These are phyloP conservation scores for Corella eumyota DNA, from an alignment of 23 tunicate genomes.

Conservation along the genomic window DNA sequence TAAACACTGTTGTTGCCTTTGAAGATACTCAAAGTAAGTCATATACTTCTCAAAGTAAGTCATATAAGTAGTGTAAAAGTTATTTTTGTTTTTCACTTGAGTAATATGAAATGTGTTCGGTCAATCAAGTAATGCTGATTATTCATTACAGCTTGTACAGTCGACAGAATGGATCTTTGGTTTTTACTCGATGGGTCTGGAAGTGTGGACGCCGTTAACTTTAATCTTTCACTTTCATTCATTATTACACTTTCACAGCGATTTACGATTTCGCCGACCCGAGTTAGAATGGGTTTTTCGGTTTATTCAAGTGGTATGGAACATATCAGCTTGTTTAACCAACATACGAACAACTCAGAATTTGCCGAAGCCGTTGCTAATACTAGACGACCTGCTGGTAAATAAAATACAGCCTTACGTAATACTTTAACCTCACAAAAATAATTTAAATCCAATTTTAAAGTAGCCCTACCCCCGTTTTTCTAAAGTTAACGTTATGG, in stretches of 20 bases:
- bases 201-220: conserved; percentile 4
- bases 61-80: too few relatives aligned
- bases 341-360: conserved; percentile 10
- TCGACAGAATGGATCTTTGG: conserved; percentile 25
- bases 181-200: conserved; percentile 35
- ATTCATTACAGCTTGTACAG: conserved; percentile 9
- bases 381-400: conserved; percentile 24
- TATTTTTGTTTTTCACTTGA: too few relatives aligned
- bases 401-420: neutral
- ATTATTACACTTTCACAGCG: conserved; percentile 7
- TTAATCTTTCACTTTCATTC: conserved; percentile 1
- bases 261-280: conserved; percentile 11
- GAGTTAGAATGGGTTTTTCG: conserved; percentile 25
- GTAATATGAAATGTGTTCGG: too few relatives aligned
- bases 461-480: too few relatives aligned
- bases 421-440: too few relatives aligned
- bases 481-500: too few relatives aligned
- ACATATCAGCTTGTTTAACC: conserved; percentile 6
- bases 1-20: conserved; percentile 1
- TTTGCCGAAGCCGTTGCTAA: conserved; percentile 18
- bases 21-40: conserved; percentile 16
- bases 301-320: neutral
- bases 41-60: too few relatives aligned
- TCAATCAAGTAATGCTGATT: too few relatives aligned
- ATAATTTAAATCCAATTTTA: too few relatives aligned